phyloP scores from a whole-genome alignment of 92 coral and sea anemone genomes.

The Virgularia gustaviana region DNA sequence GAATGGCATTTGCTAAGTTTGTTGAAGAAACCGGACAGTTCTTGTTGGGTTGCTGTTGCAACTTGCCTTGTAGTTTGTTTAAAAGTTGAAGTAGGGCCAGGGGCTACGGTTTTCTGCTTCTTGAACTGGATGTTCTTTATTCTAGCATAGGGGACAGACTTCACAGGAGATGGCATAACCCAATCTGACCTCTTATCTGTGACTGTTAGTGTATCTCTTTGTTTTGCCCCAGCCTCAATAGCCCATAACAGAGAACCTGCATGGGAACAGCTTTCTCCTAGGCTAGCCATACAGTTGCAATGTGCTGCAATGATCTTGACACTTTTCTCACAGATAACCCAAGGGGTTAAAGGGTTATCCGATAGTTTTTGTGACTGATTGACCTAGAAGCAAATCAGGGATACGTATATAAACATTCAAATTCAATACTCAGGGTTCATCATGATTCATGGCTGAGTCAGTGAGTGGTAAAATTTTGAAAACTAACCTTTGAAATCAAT shows the following conservation, averaged over 20 bases:
- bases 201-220: neutral
- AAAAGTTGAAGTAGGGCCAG: neutral
- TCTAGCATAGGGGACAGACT: neutral
- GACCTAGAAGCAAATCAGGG: neutral
- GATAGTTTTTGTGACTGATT: neutral
- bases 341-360: neutral
- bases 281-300: neutral
- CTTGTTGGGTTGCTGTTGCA: too few relatives aligned
- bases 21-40: neutral
- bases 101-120: neutral
- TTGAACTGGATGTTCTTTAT: neutral
- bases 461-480: too few relatives aligned
- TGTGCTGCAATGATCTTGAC: neutral
- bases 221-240: neutral
- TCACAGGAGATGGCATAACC: neutral
- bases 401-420: too few relatives aligned
- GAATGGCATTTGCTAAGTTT: neutral
- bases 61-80: neutral
- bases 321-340: neutral
- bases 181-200: neutral
- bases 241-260: neutral
- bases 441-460: too few relatives aligned
- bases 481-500: constrained; percentile 21
- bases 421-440: too few relatives aligned
- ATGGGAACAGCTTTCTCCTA: constrained; percentile 1